Conservation (phyloP, 2,113 vertebrate species). For the Hydropotes inermis region DNA sequence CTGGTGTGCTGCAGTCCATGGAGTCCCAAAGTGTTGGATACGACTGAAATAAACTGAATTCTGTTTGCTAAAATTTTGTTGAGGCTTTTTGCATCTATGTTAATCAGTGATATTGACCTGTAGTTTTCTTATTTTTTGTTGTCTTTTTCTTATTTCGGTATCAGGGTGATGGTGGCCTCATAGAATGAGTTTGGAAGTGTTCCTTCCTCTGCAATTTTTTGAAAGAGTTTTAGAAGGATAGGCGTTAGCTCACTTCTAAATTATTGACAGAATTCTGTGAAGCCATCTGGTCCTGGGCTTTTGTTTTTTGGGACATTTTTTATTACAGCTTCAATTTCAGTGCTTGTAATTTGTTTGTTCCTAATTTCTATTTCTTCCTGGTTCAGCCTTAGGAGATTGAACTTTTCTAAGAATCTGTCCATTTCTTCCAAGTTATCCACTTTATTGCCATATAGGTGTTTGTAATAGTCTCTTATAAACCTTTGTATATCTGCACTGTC, state of each 20-base stretch:
- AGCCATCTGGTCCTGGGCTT: not conserved
- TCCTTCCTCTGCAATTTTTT: not conserved
- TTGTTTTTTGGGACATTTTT: not conserved
- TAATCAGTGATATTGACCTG: not conserved
- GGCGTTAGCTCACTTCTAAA: rapidly evolving
- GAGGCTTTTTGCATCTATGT: not conserved
- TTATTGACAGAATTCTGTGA: not conserved
- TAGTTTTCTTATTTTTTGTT: not conserved
- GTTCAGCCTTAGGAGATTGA: not conserved
- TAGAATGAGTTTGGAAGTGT: not conserved
- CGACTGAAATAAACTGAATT: not conserved
- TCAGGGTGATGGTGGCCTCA: not conserved
- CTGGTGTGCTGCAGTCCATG: not conserved
- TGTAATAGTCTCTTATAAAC: not conserved
- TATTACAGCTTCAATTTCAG: not conserved
- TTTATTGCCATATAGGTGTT: not conserved
- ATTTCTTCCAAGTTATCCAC: not conserved
- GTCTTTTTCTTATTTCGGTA: not conserved
- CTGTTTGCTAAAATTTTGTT: not conserved
- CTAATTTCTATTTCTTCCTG: not conserved
- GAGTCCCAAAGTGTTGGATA: not conserved
- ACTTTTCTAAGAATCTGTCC: not conserved
- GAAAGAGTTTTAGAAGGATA: not conserved
- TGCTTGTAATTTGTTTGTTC: not conserved
- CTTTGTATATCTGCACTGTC: not conserved